A percentile compares a stretch with the other conserved stretches of the same genome.
Conservation (phyloP, 2,888 invertebrate genomes). For the Ophion slaviceki region DNA sequence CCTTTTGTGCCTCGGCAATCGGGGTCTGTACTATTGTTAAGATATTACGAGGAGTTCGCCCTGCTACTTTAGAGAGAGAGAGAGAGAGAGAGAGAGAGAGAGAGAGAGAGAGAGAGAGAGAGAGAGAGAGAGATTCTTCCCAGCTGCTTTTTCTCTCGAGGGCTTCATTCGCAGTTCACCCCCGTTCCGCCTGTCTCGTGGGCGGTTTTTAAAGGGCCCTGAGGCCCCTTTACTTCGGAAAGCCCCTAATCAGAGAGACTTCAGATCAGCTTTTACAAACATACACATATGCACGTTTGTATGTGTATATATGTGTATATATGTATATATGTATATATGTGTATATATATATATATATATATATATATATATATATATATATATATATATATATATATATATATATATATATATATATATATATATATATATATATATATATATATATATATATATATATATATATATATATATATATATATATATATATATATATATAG, state of each 20-base stretch:
- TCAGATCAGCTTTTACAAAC: constrained; percentile 54
- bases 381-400: no score
- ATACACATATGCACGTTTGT: no score
- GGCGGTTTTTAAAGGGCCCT: constrained; percentile 78
- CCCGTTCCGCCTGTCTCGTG: constrained; percentile 76
- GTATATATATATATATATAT: no score
- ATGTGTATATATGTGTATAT: background rate
- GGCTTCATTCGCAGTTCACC: constrained; percentile 63
- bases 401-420: no score
- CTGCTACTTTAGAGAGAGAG: constrained; percentile 1
- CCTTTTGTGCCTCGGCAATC: constrained; percentile 26
- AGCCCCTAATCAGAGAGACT: constrained; percentile 81
- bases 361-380: no score
- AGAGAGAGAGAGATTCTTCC: background rate
- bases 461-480: no score
- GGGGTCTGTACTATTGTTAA: constrained; percentile 32
- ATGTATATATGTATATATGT: background rate
- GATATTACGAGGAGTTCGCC: constrained; percentile 44
- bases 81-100: no score
- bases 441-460: no score
- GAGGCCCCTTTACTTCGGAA: constrained; percentile 62
- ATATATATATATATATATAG: no score
- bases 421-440: no score
- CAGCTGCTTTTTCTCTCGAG: constrained; percentile 35
- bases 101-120: no score